Evolutionary conservation across 2,113 vertebrate genomes (phyloP), one percentile per base, ranked within the genome.

Genomic region (Pogona vitticeps): DNA sequence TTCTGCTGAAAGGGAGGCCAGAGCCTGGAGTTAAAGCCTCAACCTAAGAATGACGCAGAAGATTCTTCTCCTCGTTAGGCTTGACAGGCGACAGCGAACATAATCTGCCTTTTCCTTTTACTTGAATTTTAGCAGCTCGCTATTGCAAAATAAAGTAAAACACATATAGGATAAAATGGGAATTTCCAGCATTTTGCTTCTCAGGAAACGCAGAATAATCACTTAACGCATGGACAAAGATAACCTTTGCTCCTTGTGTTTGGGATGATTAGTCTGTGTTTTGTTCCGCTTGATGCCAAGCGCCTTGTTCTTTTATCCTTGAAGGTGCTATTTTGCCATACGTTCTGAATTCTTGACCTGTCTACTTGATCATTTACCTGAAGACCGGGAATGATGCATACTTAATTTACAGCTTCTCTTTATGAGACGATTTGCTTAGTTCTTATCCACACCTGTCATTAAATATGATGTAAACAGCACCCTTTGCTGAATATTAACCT

Each of bases 271-370:
- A 67, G 2, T 2, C 46, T 59, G 23, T 38, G 1, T 33, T 91
- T 91, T 89, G 71, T 79, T 87, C 67, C 58, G 38, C 63, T 78
- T 90, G 86, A 89, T 71, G 78, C 70, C 42, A 3, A 28, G 26
- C 14, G 5, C 40, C 23, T 6, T 36, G 0, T 26, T 20, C 72
- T 28, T 85, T 82, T 84, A 67, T 80, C 84, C 88, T 86, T 88
- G 88, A 92, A 90, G 93, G 92, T 94, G 92, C 92, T 94, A 89
- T 91, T 91, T 88, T 90, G 89, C 93, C 76, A 12, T 87, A 42
- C 40, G 5, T 89, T 88, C 73, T 87, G 0, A 91, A 90, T 91
- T 95, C 88, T 56, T 91, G 76, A 58, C 83, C 81, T 89, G 90
- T 95, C 85, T 91, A 89, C 82, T 94, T 87, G 78, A 90, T 81